Percentiles rank a stretch among this genome's conserved stretches.
phyloP scores from a whole-genome alignment of 2,113 vertebrate species.

The Pteronura brasiliensis region DNA sequence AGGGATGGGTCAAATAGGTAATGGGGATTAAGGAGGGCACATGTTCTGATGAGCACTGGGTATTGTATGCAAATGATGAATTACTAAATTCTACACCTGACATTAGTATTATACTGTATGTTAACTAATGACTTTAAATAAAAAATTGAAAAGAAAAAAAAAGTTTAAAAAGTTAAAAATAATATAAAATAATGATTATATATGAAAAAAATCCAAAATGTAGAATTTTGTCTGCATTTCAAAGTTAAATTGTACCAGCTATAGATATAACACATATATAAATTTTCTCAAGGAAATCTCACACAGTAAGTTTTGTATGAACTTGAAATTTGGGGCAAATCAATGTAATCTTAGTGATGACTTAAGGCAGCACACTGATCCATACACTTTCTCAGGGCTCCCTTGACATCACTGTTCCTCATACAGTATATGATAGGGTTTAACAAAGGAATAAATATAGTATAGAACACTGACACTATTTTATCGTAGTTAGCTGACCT shows the following conservation, averaged over 20 bases:
- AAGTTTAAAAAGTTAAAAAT: background rate
- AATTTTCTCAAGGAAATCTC: too few species aligned
- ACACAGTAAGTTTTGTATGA: background rate
- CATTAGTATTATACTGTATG: background rate
- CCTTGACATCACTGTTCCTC: background rate
- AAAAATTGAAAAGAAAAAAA: background rate
- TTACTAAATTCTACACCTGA: too few species aligned
- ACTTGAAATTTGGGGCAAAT: background rate
- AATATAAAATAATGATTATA: background rate
- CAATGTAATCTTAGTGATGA: background rate
- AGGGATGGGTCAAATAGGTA: background rate
- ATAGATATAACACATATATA: too few species aligned
- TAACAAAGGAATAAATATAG: background rate
- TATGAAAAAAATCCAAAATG: background rate
- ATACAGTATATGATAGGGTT: background rate
- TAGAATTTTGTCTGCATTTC: too few species aligned
- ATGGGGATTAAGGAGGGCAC: background rate
- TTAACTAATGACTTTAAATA: background rate
- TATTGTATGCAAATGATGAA: too few species aligned
- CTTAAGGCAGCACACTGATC: background rate
- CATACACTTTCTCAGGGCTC: background rate
- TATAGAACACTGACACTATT: background rate
- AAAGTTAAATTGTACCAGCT: too few species aligned
- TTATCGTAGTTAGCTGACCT: background rate
- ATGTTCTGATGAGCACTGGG: too few species aligned